phyloP scores from a whole-genome alignment of 2,797 vertebrate species.

The Falco berigora region DNA sequence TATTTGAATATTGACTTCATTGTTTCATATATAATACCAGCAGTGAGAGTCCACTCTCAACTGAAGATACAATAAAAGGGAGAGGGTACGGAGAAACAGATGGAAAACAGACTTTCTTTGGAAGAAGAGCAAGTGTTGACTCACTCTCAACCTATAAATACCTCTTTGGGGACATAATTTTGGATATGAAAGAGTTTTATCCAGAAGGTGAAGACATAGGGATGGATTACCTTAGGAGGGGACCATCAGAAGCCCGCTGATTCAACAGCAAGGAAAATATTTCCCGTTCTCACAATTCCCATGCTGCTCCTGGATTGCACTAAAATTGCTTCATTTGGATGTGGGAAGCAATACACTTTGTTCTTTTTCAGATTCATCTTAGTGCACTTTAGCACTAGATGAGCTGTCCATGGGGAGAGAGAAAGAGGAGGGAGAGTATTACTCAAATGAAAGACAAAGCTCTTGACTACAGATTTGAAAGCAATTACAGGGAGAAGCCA shows the following conservation, averaged over 20 bases:
- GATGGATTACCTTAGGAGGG: not conserved
- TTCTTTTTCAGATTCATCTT: not conserved
- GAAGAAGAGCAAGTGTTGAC: not conserved
- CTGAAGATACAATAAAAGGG: not conserved
- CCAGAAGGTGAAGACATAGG: not conserved
- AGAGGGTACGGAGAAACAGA: not conserved
- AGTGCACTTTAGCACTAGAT: not conserved
- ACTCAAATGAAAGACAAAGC: not conserved
- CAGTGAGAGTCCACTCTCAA: not conserved
- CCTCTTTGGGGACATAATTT: not conserved
- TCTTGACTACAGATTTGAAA: not conserved
- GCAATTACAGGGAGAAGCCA: not conserved
- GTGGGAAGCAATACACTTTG: not conserved
- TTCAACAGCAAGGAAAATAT: not conserved
- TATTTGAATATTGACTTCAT: not conserved
- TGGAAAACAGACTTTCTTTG: not conserved
- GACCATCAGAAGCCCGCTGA: not conserved
- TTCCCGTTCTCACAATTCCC: not conserved
- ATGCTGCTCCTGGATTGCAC: not conserved
- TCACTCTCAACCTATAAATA: not conserved
- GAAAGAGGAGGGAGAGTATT: not conserved
- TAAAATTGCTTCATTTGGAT: not conserved
- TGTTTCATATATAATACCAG: not conserved
- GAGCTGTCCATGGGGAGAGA: not conserved
- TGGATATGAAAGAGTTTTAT: not conserved